Evolutionary conservation across 2,888 invertebrate species (phyloP).

Genomic region (Limnephilus auricula): DNA sequence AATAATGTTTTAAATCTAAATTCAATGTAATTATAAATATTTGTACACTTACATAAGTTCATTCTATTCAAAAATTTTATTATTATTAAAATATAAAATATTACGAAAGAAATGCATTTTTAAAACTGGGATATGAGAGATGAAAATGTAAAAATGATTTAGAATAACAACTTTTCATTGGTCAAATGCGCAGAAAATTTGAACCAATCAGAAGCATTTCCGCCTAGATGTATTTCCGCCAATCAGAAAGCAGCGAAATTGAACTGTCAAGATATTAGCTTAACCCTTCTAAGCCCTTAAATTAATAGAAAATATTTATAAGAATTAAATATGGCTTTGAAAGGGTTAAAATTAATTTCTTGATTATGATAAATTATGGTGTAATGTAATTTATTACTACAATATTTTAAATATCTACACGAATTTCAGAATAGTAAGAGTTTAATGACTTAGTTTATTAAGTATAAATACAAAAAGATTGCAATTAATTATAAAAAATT

Average conservation of each 20-base stretch:
- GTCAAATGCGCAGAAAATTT: not conserved
- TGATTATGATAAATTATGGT: not conserved
- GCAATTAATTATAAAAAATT: not conserved
- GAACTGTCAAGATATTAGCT: slow-evolving; percentile 3
- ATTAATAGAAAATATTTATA: not conserved
- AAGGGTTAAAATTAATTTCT: not conserved
- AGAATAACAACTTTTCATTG: slow-evolving; percentile 11
- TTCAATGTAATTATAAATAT: slow-evolving; percentile 31
- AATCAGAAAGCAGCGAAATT: not conserved
- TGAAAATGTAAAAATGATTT: slow-evolving; percentile 4
- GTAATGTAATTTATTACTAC: not conserved
- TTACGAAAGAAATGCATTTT: slow-evolving; percentile 27
- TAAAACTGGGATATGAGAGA: slow-evolving; percentile 10
- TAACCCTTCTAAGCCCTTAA: not conserved
- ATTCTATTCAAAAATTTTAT: not conserved
- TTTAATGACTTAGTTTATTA: not conserved
- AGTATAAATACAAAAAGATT: not conserved
- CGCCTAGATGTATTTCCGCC: not conserved
- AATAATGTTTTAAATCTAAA: slow-evolving; percentile 25
- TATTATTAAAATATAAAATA: slow-evolving; percentile 20
- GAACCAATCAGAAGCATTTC: not conserved
- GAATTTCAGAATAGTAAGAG: not conserved
- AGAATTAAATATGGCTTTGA: not conserved
- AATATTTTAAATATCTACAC: not conserved
- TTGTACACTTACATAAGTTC: slow-evolving; percentile 24